Evolutionary conservation across 2,797 vertebrate genomes (phyloP).

Genomic region (Anguilla obscura): DNA sequence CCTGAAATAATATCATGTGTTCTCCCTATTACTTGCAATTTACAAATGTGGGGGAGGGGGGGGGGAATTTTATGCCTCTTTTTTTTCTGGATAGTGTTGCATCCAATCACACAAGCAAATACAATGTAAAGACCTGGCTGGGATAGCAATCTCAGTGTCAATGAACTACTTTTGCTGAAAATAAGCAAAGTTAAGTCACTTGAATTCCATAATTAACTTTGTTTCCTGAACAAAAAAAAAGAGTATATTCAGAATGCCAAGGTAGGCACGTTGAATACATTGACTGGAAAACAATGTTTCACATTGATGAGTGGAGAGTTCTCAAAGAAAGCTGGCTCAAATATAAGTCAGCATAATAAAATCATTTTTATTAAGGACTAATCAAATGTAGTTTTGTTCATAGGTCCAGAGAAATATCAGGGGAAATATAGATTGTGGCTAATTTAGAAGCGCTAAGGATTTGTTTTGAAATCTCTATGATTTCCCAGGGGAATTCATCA

Average conservation of each 20-base stretch:
- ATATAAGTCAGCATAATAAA: not conserved
- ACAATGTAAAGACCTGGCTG: not conserved
- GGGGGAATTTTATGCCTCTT: not conserved
- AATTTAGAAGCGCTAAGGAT: not conserved
- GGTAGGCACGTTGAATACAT: not conserved
- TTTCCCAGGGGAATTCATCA: not conserved
- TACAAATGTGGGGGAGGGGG: not conserved
- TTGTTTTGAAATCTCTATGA: not conserved
- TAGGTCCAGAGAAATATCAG: not conserved
- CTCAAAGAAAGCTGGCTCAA: not conserved
- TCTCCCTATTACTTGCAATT: not conserved
- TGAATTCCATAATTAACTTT: not conserved
- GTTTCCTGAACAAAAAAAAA: not conserved
- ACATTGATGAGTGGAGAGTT: not conserved
- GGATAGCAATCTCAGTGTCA: not conserved
- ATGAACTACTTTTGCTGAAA: not conserved
- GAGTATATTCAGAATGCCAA: not conserved
- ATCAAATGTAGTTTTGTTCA: not conserved
- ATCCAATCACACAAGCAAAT: not conserved
- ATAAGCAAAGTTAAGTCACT: not conserved
- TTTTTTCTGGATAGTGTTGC: not conserved
- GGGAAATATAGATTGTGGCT: not conserved
- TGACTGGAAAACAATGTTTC: not conserved
- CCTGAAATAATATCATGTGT: not conserved
- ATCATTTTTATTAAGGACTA: not conserved